Evolutionary conservation across 2,888 invertebrate species (phyloP).

Genomic region (Gerris lacustris): DNA sequence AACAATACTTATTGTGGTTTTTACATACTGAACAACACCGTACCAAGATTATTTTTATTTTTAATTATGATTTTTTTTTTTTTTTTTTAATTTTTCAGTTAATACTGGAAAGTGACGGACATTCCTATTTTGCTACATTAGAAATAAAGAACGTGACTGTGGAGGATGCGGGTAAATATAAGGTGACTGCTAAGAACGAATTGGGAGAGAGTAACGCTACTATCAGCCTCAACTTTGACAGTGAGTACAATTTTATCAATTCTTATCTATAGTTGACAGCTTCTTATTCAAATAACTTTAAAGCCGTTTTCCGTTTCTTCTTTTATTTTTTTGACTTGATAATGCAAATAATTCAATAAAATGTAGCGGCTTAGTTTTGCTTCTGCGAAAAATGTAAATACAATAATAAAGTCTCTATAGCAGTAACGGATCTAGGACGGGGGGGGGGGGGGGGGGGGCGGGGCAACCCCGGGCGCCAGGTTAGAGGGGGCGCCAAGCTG

Average conservation of each 20-base stretch:
- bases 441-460: too few relatives aligned
- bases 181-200: constrained; percentile 94
- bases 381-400: too few relatives aligned
- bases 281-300: constrained; percentile 9
- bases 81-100: constrained; percentile 46
- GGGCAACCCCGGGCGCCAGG: too few relatives aligned
- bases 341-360: background rate
- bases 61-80: too few relatives aligned
- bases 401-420: too few relatives aligned
- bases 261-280: background rate
- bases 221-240: constrained; percentile 94
- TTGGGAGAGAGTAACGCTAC: constrained; percentile 94
- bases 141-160: constrained; percentile 89
- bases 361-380: background rate
- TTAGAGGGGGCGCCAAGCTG: too few relatives aligned
- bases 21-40: too few relatives aligned
- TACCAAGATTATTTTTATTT: too few relatives aligned
- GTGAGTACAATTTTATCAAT: constrained; percentile 51
- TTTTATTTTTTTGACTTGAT: background rate
- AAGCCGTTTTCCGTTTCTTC: background rate
- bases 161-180: constrained; percentile 94
- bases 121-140: constrained; percentile 84
- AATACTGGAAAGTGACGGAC: constrained; percentile 78
- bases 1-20: too few relatives aligned
- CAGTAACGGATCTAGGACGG: too few relatives aligned